phyloP scores from a whole-genome alignment of 2,888 invertebrate genomes.

The Encarsia formosa region DNA sequence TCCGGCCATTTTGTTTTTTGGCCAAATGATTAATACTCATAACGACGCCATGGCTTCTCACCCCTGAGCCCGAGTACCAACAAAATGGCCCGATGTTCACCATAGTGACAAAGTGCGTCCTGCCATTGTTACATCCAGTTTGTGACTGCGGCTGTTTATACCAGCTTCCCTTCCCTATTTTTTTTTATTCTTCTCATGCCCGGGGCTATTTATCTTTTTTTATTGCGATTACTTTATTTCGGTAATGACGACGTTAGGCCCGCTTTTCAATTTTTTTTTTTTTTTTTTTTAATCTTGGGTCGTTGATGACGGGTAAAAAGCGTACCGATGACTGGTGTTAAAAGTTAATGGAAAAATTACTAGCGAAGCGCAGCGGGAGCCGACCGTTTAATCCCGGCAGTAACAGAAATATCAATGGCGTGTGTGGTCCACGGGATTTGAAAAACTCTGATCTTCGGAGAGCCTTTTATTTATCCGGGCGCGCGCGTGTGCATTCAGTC shows the following conservation, averaged over 20 bases:
- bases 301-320: no score
- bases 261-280: not conserved
- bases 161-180: conserved; percentile 10
- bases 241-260: conserved; percentile 11
- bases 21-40: no score
- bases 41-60: no score
- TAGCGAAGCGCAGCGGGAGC: not conserved
- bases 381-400: conserved; percentile 41
- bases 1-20: no score
- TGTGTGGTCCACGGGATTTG: not conserved
- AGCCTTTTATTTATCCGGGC: not conserved
- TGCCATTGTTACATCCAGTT: conserved; percentile 15
- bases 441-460: not conserved
- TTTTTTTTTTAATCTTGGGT: no score
- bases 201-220: conserved; percentile 25
- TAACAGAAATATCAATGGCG: conserved; percentile 42
- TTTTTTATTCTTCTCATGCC: conserved; percentile 3
- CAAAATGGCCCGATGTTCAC: conserved; percentile 9
- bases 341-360: no score
- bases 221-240: conserved; percentile 25
- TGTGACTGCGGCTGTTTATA: conserved; percentile 27
- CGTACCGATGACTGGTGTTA: no score
- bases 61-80: no score
- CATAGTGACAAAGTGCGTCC: conserved; percentile 6
- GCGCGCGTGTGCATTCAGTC: not conserved